Evolutionary conservation across 64 coral and sea anemone species (phyloP), one percentile per base, ranked within the genome.

Genomic region (Pocillopora verrucosa): DNA sequence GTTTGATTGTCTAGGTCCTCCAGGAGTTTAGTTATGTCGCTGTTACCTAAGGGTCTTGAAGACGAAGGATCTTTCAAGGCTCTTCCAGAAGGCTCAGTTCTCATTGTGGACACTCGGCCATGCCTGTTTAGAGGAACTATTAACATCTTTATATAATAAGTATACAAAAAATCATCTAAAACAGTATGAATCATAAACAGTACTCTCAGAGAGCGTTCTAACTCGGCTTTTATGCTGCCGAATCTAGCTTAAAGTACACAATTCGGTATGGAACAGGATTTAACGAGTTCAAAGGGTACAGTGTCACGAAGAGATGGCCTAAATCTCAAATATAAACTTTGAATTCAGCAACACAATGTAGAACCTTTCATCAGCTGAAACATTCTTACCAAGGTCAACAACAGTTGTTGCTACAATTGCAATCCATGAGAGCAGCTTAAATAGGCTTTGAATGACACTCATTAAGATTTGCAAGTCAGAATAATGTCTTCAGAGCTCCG

Each of bases 1-100:
- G 82, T 85, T 38, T 72, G 64, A 85, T 85, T 85, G 64, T 85
- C 82, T n/a, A 85, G 57, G 65, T 85, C 82, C 36, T 85, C 82
- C 9, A 85, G 64, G 6, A 85, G 82, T 72, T 72, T 85, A 9
- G 36, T 85, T 10, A 85, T 85, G 82, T 85, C 82, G 17, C 16
- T 85, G 36, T 85, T 85, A 22, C 64, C 82, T 45, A 85, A 24
- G 22, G 24, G 56, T 72, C 64, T 72, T 72, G 63, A 15, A 73
- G 12, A 51, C 41, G 41, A 36, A 51, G 22, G 82, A 41, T 13
- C 35, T 13, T n/a, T 4, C 6, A 14, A 13, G 12, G 24, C 65
- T 1, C 13, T 25, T 57, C 9, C 13, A 10, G 82, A 1, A 22
- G 69, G 19, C 51, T 57, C 11, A 72, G 16, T 70, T 70, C 67